phyloP scores from a whole-genome alignment of 2,113 vertebrate genomes.

The Strigops habroptila region DNA sequence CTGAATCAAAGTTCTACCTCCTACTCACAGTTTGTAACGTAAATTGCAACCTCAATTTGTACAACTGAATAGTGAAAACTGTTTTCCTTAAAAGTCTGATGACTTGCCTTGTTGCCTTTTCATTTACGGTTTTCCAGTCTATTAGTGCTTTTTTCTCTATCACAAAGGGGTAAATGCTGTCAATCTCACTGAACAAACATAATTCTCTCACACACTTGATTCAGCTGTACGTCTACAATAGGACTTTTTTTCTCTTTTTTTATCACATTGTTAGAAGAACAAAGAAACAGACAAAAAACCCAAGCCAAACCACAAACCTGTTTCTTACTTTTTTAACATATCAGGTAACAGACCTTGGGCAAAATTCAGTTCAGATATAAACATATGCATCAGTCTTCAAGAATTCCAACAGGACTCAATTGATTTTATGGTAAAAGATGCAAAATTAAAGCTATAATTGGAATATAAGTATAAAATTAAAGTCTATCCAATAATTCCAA shows the following conservation, averaged over 20 bases:
- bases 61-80: neutral
- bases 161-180: neutral
- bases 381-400: neutral
- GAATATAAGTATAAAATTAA: neutral
- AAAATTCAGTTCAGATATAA: neutral
- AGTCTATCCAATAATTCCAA: neutral
- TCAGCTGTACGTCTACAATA: neutral
- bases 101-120: neutral
- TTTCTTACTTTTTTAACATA: neutral
- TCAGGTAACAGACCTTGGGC: neutral
- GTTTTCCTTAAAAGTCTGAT: neutral
- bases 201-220: neutral
- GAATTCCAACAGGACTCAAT: neutral
- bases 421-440: neutral
- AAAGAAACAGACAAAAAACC: neutral
- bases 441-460: neutral
- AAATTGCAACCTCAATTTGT: neutral
- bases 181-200: neutral
- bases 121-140: neutral
- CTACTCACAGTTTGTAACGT: neutral
- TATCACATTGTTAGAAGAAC: neutral
- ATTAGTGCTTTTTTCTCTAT: neutral
- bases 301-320: neutral
- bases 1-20: neutral
- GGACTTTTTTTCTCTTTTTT: neutral